Conservation (phyloP, 2,797 vertebrate species). For the Ispidina picta region DNA sequence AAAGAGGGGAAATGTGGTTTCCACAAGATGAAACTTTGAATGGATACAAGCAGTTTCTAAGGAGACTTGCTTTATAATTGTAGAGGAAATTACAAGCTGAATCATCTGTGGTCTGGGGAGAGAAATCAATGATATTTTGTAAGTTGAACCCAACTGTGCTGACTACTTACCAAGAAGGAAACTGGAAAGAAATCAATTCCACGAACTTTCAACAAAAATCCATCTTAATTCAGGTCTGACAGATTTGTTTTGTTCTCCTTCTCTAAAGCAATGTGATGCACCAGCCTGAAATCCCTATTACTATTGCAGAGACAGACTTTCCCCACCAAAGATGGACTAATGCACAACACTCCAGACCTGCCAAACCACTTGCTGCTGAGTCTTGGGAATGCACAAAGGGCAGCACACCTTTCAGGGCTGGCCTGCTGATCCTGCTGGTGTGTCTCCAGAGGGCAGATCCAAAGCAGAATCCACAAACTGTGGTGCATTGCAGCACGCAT, state of each 20-base stretch:
- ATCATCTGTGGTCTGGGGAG: constrained; percentile 50
- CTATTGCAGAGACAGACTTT: not conserved
- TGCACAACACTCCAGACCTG: not conserved
- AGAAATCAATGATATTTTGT: constrained; percentile 66
- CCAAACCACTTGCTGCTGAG: not conserved
- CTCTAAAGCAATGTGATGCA: not conserved
- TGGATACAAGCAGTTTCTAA: constrained; percentile 63
- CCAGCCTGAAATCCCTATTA: not conserved
- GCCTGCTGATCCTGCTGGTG: not conserved
- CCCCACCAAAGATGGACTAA: not conserved
- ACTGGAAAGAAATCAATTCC: constrained; percentile 58
- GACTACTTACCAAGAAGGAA: constrained; percentile 53
- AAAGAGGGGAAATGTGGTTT: constrained; percentile 46
- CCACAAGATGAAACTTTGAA: constrained; percentile 49
- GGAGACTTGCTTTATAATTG: constrained; percentile 62
- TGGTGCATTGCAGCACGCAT: not conserved
- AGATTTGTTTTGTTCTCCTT: constrained; percentile 25
- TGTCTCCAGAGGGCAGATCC: not conserved
- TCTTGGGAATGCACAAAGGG: not conserved
- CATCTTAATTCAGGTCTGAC: constrained; percentile 57
- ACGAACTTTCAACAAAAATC: constrained; percentile 58
- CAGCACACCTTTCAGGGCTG: not conserved
- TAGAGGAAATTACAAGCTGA: constrained; percentile 67
- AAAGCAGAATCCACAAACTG: not conserved
- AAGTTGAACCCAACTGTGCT: constrained; percentile 47